Evolutionary conservation across 2,888 invertebrate genomes (phyloP), one percentile per base, ranked within the genome.

Genomic region (Amphiduros pacificus): DNA sequence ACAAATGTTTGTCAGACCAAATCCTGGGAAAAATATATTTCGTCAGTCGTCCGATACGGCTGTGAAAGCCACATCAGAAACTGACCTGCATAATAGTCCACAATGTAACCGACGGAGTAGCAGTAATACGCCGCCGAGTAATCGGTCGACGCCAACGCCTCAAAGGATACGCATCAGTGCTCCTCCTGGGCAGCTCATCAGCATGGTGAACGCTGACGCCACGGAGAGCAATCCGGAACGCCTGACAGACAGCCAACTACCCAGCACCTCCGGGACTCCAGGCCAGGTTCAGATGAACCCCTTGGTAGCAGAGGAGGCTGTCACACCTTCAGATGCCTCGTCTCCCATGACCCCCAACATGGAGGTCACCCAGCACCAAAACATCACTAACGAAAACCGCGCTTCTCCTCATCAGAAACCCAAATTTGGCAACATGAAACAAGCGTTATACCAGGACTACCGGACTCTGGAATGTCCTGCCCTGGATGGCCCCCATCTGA

Each of bases 401-500:
- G 32, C 48, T 24, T 28, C 62, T 26, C 44, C 54, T 2, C 36
- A 44, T 11, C 17, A 17, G 5, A 11, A 20, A 6, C 22, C 28
- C 22, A 48, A 11, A 11, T n/a, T n/a, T 20, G 50, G 26, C 17
- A 31, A 31, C 22, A 27, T n/a, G 41, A 28, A n/a, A 4, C 29
- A 50, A 22, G 48, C 29, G 2, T 64, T 55, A 41, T 67, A 67
- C 59, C 51, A 50, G 36, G 67, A 67, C 50, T 67, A 67, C 58
- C 56, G 67, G 20, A 62, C 67, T 4, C 22, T 66, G 20, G 62
- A 66, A 28, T 59, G 64, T 32, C 58, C 61, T n/a, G 27, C 32
- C 5, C 9, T 51, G 22, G 31, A 27, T 20, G 49, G 24, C 32
- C 31, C 62, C 4, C 29, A 27, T 6, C 61, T 51, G 26, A 59